Base-by-base conservation (phyloP, 2,888 invertebrate species). In the Leptogaster cylindrica region DNA sequence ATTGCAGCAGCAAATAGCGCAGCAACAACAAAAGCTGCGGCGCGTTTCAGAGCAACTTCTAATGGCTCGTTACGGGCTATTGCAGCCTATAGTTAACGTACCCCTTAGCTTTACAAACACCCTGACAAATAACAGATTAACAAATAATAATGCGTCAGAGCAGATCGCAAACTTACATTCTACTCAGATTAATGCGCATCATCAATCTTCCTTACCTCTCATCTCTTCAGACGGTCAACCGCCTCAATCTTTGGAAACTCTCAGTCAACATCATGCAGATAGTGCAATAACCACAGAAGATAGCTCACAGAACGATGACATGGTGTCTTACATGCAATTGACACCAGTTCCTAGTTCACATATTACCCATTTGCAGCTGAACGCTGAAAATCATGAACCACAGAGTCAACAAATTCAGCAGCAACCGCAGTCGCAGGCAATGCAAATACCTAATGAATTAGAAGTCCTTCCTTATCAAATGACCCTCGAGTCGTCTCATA, bases 31-130 rank as follows among this genome's bases (percentile, higher is more conserved):
- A 75, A 93, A 95, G 78, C 80, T 95, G 71, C 84, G 91, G 44
- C 85, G 89, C 72, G 91, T 95, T 0, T 93, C 93, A n/a, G 93
- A 94, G 76, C 93, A 94, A 76, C 82, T 95, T 64, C 78, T 93
- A 51, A 87, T 94, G 78, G 91, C 93, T 0, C 85, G 91, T 74
- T 89, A 92, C 72, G 92, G 92, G 4, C 84, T 93, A 8, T 74
- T 86, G 31, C 84, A 82, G 52, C 75, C 80, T 4, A 72, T 78
- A 41, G 73, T 79, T 71, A 55, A 55, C 25, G 55, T 61, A 1
- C 67, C 71, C n/a, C 55, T 70, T 5, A 14, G 66, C 3, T 68
- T 68, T 41, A 44, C 3, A 3, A 64, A 51, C 28, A 46, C 68
- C 23, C 23, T 64, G 44, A 31, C 64, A 68, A 46, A 14, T 65